Evolutionary conservation across 2,113 vertebrate species (phyloP).

Genomic region (Tapirus terrestris): DNA sequence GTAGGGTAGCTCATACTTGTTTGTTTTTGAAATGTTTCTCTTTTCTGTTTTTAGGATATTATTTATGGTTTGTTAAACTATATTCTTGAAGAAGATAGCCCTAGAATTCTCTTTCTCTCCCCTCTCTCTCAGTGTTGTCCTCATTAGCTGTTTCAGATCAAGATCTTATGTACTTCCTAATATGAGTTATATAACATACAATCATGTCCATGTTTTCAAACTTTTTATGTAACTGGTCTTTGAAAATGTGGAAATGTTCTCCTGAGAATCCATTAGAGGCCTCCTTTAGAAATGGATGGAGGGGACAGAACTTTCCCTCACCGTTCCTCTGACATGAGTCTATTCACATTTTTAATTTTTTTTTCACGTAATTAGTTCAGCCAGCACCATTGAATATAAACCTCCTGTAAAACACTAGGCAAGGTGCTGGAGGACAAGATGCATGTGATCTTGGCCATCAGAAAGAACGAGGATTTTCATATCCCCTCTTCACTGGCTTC

Average conservation of each 20-base stretch:
- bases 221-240: not conserved
- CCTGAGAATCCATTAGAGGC: not conserved
- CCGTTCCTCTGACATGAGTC: not conserved
- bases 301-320: not conserved
- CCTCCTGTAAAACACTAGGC: not conserved
- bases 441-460: not conserved
- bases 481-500: not conserved
- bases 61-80: constrained; percentile 7
- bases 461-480: not conserved
- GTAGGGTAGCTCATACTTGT: not conserved
- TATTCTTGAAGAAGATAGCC: not conserved
- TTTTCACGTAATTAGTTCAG: not conserved
- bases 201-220: not conserved
- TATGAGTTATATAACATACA: not conserved
- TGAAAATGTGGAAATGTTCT: constrained; percentile 21
- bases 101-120: not conserved
- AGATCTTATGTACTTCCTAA: not conserved
- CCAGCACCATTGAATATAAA: not conserved
- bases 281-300: not conserved
- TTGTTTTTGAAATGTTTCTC: not conserved
- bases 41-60: not conserved
- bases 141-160: not conserved
- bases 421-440: not conserved
- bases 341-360: not conserved
- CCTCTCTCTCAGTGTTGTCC: not conserved